Percentiles rank a stretch among this genome's conserved stretches.
These are phyloP conservation scores for Ia io DNA, from an alignment of 2,113 vertebrate genomes.

Conservation along the genomic window DNA sequence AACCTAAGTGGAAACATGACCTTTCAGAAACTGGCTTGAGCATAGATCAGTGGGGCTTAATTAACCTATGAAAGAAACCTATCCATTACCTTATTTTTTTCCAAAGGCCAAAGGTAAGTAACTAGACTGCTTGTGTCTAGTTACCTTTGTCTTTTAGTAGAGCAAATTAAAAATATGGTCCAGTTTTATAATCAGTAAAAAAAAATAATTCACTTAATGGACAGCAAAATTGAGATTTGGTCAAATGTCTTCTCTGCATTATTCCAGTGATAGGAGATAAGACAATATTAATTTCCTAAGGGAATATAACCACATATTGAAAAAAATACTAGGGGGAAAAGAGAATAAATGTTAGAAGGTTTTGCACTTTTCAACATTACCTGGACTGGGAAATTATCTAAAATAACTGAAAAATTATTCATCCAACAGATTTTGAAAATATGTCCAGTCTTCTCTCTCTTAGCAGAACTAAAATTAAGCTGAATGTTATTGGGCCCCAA, in stretches of 20 bases:
- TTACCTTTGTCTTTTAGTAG: background rate
- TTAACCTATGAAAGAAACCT: slow-evolving; percentile 9
- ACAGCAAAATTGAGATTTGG: background rate
- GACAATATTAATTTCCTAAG: background rate
- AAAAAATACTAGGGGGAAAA: background rate
- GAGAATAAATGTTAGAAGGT: background rate
- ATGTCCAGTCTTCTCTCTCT: background rate
- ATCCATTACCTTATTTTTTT: background rate
- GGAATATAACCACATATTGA: background rate
- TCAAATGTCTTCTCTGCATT: background rate
- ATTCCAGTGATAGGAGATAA: background rate
- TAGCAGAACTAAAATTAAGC: background rate
- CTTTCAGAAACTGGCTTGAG: background rate
- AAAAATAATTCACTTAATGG: background rate
- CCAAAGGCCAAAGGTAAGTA: background rate
- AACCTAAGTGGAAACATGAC: background rate
- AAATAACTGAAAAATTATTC: background rate
- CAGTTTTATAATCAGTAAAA: background rate
- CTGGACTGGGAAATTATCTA: background rate
- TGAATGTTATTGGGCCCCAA: background rate
- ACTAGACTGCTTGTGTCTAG: slow-evolving; percentile 6
- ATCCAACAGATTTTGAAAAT: background rate
- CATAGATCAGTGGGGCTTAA: background rate
- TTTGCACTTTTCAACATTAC: slow-evolving; percentile 8
- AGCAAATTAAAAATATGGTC: background rate